Evolutionary conservation across 1,140 invertebrate species (phyloP).

Genomic region (Leptopilina clavipes): DNA sequence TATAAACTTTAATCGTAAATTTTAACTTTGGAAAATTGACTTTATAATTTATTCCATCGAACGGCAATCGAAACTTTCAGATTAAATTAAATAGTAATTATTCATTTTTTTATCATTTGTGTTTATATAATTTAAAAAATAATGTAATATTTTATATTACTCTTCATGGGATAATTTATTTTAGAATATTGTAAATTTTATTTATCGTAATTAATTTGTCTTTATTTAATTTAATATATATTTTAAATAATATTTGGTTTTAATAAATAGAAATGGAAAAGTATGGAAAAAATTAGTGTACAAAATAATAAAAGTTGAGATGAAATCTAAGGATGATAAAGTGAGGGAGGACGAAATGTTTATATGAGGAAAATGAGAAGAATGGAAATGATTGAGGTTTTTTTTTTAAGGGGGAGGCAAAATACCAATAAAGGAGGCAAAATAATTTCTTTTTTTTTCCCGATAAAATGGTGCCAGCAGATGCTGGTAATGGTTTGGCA

Average conservation of each 20-base stretch:
- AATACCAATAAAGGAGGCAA: neutral
- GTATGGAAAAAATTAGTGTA: too few species aligned
- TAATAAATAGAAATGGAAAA: too few species aligned
- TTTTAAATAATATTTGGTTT: too few species aligned
- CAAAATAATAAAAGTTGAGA: too few species aligned
- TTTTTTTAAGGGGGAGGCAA: too few species aligned
- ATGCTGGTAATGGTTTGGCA: constrained; percentile 22
- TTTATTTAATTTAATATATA: neutral
- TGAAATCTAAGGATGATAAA: too few species aligned
- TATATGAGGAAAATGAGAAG: neutral
- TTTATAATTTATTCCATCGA: constrained; percentile 19
- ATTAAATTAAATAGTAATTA: neutral
- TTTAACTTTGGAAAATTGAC: constrained; percentile 26
- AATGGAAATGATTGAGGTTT: too few species aligned
- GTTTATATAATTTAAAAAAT: neutral
- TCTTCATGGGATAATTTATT: too few species aligned
- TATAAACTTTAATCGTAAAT: constrained; percentile 44
- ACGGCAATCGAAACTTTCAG: neutral
- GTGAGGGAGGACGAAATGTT: too few species aligned
- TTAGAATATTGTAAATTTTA: too few species aligned
- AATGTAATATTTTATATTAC: too few species aligned
- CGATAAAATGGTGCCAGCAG: constrained; percentile 23
- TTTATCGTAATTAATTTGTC: too few species aligned
- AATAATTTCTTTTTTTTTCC: constrained; percentile 1
- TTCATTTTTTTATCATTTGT: neutral